phyloP scores from a whole-genome alignment of 2,113 vertebrate species.

The Takifugu flavidus region DNA sequence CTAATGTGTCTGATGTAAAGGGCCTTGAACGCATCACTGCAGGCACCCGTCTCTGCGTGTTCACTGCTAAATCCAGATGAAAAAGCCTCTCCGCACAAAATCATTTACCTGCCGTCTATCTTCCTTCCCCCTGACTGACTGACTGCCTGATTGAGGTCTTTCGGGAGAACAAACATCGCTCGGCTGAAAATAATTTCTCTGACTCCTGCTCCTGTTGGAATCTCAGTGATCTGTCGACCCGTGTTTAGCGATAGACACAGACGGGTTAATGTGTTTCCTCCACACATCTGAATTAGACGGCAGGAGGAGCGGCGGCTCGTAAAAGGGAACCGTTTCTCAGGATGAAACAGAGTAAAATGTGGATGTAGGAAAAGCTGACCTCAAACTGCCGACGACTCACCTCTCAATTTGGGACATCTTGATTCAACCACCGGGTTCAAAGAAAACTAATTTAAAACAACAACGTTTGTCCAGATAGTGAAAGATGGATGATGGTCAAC shows the following conservation, averaged over 20 bases:
- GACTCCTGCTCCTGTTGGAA: slow-evolving; percentile 27
- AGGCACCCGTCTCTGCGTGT: background rate
- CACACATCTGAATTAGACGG: slow-evolving; percentile 17
- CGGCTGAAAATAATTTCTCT: slow-evolving; percentile 28
- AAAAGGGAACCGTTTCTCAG: slow-evolving; percentile 16
- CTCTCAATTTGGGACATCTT: background rate
- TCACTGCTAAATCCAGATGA: slow-evolving; percentile 1
- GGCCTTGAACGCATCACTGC: background rate
- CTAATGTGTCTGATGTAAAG: background rate
- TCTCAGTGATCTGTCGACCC: slow-evolving; percentile 38
- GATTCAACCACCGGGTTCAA: background rate
- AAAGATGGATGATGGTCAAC: too few species aligned
- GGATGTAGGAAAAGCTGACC: slow-evolving; percentile 17
- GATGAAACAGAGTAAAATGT: background rate
- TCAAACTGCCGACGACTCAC: background rate
- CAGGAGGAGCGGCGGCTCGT: slow-evolving; percentile 24
- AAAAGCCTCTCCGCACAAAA: slow-evolving; percentile 2
- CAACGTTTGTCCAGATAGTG: too few species aligned
- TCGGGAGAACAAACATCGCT: slow-evolving; percentile 28
- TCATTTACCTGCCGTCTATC: slow-evolving; percentile 17
- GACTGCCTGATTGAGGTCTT: slow-evolving; percentile 33
- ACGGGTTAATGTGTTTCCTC: slow-evolving; percentile 43
- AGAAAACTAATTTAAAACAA: background rate
- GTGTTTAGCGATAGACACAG: slow-evolving; percentile 17
- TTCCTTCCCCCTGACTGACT: slow-evolving; percentile 6